These are phyloP conservation scores for Branchipolynoe longqiensis DNA, from an alignment of 2,888 invertebrate species.

Conservation along the genomic window DNA sequence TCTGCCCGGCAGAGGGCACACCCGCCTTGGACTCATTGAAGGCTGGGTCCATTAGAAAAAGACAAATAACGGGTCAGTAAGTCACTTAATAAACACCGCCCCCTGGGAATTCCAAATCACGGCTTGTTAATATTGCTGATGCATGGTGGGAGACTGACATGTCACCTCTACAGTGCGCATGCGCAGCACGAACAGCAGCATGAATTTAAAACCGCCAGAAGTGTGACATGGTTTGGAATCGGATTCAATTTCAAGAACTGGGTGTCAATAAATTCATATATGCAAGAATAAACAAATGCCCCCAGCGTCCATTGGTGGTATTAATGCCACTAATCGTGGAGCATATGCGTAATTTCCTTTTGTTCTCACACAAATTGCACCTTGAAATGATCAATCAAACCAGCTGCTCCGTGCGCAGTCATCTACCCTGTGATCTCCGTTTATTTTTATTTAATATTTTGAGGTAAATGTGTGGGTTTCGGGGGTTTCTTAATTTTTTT, in stretches of 20 bases:
- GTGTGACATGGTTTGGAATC: conserved; percentile 36
- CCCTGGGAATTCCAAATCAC: not conserved
- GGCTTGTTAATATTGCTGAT: conserved; percentile 34
- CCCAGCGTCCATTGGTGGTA: no score
- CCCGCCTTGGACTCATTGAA: no score
- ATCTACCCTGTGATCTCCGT: no score
- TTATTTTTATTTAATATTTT: no score
- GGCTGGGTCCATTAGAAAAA: not conserved
- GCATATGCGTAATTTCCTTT: no score
- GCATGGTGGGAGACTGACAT: conserved; percentile 13
- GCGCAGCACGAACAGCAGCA: not conserved
- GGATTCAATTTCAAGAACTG: conserved; percentile 25
- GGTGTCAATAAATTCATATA: conserved; percentile 34
- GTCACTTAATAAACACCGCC: conserved; percentile 17
- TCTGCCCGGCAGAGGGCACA: no score
- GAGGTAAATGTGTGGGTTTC: no score
- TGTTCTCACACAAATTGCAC: no score
- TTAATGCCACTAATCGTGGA: no score
- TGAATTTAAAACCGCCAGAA: conserved; percentile 21
- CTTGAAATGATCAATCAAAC: no score
- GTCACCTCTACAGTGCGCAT: not conserved
- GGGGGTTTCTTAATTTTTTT: no score
- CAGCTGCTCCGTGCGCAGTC: no score
- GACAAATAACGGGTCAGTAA: not conserved
- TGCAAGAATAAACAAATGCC: conserved; percentile 30